Evolutionary conservation across 2,113 vertebrate genomes (phyloP).

Genomic region (Macquaria ambigua): DNA sequence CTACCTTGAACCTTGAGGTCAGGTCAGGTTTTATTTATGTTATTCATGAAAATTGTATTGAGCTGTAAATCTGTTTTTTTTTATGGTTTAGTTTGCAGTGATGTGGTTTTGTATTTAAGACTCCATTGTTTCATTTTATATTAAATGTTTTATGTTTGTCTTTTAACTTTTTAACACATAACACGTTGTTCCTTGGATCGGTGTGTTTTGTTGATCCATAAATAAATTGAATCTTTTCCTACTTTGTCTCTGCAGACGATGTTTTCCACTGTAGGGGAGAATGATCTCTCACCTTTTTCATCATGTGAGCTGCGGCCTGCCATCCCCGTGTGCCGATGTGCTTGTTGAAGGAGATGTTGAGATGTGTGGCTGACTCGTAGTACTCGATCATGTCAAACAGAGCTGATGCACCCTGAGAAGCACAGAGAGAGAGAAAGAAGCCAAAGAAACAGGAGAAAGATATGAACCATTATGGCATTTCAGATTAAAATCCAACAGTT

Average conservation of each 20-base stretch:
- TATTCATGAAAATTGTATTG: background rate
- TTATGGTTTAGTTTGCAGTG: background rate
- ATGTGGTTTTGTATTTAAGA: background rate
- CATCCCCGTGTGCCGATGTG: conserved; percentile 96
- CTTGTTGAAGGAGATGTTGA: conserved; percentile 97
- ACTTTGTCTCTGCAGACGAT: background rate
- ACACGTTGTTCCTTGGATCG: background rate
- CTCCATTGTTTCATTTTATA: background rate
- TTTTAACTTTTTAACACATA: background rate
- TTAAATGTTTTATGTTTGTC: background rate
- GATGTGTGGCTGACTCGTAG: conserved; percentile 96
- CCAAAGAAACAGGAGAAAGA: background rate
- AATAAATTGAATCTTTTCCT: background rate
- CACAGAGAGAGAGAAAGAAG: background rate
- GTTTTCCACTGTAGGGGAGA: background rate
- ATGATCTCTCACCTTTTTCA: conserved; percentile 90
- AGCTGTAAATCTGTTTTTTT: background rate
- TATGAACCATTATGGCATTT: background rate
- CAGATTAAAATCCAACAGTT: conserved; percentile 5
- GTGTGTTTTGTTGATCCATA: background rate
- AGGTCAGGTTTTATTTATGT: background rate
- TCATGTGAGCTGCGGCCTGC: conserved; percentile 97
- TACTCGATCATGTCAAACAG: conserved; percentile 98
- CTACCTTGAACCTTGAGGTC: background rate
- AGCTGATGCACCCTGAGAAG: conserved; percentile 90